Evolutionary conservation across 92 coral and sea anemone genomes (phyloP), one percentile per base, ranked within the genome.

Genomic region (Actinostola sp.): DNA sequence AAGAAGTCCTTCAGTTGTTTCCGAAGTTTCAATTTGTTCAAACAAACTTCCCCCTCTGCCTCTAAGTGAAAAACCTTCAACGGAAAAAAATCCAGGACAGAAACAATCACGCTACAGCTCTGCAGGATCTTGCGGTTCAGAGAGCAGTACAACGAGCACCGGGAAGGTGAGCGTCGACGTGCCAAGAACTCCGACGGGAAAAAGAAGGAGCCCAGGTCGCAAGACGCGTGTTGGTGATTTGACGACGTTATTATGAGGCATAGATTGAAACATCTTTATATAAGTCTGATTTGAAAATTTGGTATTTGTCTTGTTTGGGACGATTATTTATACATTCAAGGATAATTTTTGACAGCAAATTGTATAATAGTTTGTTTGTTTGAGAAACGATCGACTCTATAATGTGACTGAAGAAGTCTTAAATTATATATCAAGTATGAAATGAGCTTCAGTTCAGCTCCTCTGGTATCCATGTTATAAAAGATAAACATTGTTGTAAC

Each of bases 101-200:
- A 64, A 52, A 34, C 61, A 28, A 10, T 56, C 41, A 4, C 74
- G 74, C 4, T 68, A 68, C 61, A 68, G 74, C 39, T 63, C 83
- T 21, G 70, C 64, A 13, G 82, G 72, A 24, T 81, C 92, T 32
- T 56, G 73, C 58, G 85, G 81, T 26, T 90, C 97, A 26, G 92
- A 80, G 17, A 82, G 85, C 5, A 88, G 93, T n/a, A 86, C 86
- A 23, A 83, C 86, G 30, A 90, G 97, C 46, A 31, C 97, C 14
- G 45, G 92, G 2, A 90, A 90, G 70, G 92, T 90, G 41, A 68
- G 84, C 36, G 88, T 90, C n/a, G 97, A 90, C 58, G 84, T 90
- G 44, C 77, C 52, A 15, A 67, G 65, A 64, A 83, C 88, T 45
- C 92, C 92, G 0, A 24, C 53, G 21, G 62, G 31, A 21, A 80